Base-by-base conservation (phyloP, 2,113 vertebrate genomes). In the Pseudorhombus dupliciocellatus region DNA sequence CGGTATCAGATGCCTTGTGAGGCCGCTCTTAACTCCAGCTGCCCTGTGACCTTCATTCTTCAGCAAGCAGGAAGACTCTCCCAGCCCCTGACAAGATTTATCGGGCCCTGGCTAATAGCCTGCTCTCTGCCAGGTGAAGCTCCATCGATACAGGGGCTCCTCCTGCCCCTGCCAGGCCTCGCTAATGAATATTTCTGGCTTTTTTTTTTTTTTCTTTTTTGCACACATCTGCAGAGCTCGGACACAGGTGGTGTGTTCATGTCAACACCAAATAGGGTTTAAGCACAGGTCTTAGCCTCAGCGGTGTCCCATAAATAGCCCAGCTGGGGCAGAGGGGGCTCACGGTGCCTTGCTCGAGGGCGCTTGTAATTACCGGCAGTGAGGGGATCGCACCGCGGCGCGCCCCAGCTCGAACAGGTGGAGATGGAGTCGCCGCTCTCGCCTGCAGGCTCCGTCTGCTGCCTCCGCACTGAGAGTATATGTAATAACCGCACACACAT, bases 41-140 rank as follows among this genome's bases (percentile, higher is more conserved):
- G 88, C 77, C 84, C 67, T 55, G 30, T 85, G 87, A 95, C 92
- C 93, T 94, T 94, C 92, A 90, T 91, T 93, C 94, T 93, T 92
- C 89, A 90, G 88, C 74, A 56, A 84, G 81, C 65, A 73, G 81
- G 66, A 71, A 70, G 50, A 83, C 79, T 83, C 84, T 65, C 80
- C 84, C 66, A 16, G 82, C 84, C 66, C 76, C 86, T 93, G 88
- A 92, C 87, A 94, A 95, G 92, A 94, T 93, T 91, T 95, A 94
- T 94, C 84, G 83, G 91, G 87, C 82, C 84, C 84, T 73, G 79
- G 88, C 88, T 88, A 94, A 92, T 85, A 89, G 83, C 87, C 90
- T 87, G 87, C 90, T 84, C 48, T 84, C 66, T 89, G 82, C 74
- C 78, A 90, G 91, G 84, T 93, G 86, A 88, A 88, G 91, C 90